A percentile compares a stretch with the other conserved stretches of the same genome.
Conservation (phyloP, 2,888 invertebrate species). For the Cheilosia grossa region DNA sequence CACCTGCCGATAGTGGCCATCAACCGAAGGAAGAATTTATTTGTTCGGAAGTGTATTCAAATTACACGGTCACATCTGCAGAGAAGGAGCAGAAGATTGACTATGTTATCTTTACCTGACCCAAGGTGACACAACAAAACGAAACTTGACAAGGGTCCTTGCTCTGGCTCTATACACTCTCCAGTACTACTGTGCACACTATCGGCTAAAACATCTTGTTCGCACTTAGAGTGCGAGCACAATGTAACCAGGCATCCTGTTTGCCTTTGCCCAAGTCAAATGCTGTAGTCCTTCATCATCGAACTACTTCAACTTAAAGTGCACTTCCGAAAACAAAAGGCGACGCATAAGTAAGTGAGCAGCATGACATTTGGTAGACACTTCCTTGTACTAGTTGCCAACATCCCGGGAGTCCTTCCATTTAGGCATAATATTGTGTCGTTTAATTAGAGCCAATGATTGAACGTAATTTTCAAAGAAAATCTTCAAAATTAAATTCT, state of each 20-base stretch:
- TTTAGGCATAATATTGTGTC: slow-evolving; percentile 64
- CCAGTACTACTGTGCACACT: slow-evolving; percentile 24
- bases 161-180: slow-evolving; percentile 4
- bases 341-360: slow-evolving; percentile 34
- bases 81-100: slow-evolving; percentile 49
- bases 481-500: slow-evolving; percentile 67
- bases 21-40: slow-evolving; percentile 24
- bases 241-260: slow-evolving; percentile 56
- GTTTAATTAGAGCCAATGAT: slow-evolving; percentile 68
- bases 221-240: slow-evolving; percentile 64
- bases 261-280: slow-evolving; percentile 63
- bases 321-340: slow-evolving; percentile 63
- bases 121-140: slow-evolving; percentile 73
- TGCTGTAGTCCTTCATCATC: slow-evolving; percentile 59
- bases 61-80: slow-evolving; percentile 45
- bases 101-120: slow-evolving; percentile 73
- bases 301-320: slow-evolving; percentile 71
- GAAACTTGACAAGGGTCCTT: slow-evolving; percentile 73
- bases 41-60: slow-evolving; percentile 56
- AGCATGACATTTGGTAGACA: slow-evolving; percentile 27
- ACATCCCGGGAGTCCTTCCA: slow-evolving; percentile 6
- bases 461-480: slow-evolving; percentile 63
- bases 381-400: slow-evolving; percentile 20
- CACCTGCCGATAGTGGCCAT: slow-evolving; percentile 15
- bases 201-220: slow-evolving; percentile 68